phyloP scores from a whole-genome alignment of 1,140 invertebrate species.

The Microvelia longipes region DNA sequence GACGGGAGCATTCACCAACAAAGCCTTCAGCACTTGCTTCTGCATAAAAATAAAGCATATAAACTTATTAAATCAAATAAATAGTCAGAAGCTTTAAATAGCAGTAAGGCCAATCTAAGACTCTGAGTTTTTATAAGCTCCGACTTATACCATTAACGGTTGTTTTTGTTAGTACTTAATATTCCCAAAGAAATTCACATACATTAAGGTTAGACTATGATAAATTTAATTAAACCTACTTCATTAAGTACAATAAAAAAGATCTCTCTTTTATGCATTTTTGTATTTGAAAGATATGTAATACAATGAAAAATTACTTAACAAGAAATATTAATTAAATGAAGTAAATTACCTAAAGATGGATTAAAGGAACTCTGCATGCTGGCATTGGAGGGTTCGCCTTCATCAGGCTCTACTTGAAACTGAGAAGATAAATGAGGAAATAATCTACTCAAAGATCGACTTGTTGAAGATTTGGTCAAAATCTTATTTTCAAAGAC shows the following conservation, averaged over 20 bases:
- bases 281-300: too few species aligned
- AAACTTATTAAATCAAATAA: slow-evolving; percentile 30
- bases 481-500: slow-evolving; percentile 42
- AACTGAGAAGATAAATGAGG: slow-evolving; percentile 30
- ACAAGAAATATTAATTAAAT: too few species aligned
- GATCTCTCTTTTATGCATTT: too few species aligned
- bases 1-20: slow-evolving; percentile 39
- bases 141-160: too few species aligned
- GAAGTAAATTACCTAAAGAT: slow-evolving; percentile 35
- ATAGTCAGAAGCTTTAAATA: neutral
- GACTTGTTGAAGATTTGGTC: slow-evolving; percentile 30
- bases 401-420: slow-evolving; percentile 16
- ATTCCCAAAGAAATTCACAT: too few species aligned
- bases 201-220: too few species aligned
- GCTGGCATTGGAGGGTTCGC: slow-evolving; percentile 30
- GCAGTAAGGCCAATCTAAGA: too few species aligned
- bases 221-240: too few species aligned
- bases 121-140: too few species aligned
- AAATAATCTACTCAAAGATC: slow-evolving; percentile 29
- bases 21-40: slow-evolving; percentile 32
- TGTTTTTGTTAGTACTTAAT: too few species aligned
- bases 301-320: too few species aligned
- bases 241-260: too few species aligned
- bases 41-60: slow-evolving; percentile 18
- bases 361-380: slow-evolving; percentile 39